These are phyloP conservation scores for Nymphalis urticae DNA, from an alignment of 2,888 invertebrate genomes.

Conservation along the genomic window DNA sequence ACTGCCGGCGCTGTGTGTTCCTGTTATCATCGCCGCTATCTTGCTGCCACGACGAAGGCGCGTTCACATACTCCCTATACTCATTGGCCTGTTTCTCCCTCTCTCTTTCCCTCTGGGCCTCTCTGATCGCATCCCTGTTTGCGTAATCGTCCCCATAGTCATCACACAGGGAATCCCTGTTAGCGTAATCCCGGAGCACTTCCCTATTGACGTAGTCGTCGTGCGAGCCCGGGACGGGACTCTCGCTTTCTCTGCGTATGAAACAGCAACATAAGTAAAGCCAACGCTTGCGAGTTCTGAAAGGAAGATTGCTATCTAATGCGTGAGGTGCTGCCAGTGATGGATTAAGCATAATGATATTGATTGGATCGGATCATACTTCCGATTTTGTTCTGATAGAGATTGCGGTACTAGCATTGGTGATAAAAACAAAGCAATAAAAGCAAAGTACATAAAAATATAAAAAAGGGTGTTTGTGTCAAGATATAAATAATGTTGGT, in stretches of 20 bases:
- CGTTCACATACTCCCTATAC: constrained; percentile 78
- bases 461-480: constrained; percentile 11
- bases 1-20: constrained; percentile 69
- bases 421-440: constrained; percentile 22
- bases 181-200: constrained; percentile 72
- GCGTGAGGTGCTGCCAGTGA: constrained; percentile 47
- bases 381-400: neutral
- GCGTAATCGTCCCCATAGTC: constrained; percentile 79
- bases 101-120: constrained; percentile 68
- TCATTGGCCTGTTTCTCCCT: constrained; percentile 63
- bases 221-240: constrained; percentile 67
- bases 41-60: constrained; percentile 67
- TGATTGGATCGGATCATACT: neutral
- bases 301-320: constrained; percentile 63
- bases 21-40: constrained; percentile 67
- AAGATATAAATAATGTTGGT: constrained; percentile 1
- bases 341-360: constrained; percentile 26
- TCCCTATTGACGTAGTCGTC: constrained; percentile 78
- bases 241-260: constrained; percentile 78
- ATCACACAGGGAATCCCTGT: constrained; percentile 73
- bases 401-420: neutral
- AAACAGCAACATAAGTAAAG: constrained; percentile 77
- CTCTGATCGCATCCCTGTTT: constrained; percentile 76
- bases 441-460: constrained; percentile 17
- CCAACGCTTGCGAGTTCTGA: constrained; percentile 72